These are phyloP conservation scores for Australoheros scitulus DNA, from an alignment of 2,113 vertebrate genomes.

Conservation along the genomic window DNA sequence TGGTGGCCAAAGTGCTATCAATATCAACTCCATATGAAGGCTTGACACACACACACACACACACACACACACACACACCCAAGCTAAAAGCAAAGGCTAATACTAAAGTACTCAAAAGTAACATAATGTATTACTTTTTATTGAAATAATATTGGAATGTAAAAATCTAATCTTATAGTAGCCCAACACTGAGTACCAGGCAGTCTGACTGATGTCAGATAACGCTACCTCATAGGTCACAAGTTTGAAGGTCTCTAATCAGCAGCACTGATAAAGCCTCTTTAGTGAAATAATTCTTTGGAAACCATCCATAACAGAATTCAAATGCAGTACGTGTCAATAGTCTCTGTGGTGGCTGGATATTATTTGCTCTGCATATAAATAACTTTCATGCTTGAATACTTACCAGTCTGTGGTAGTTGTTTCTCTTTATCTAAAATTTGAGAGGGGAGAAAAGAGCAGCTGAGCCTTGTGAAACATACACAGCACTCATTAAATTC, in stretches of 20 bases:
- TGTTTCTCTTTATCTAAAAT: slow-evolving; percentile 62
- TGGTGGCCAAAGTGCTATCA: not conserved
- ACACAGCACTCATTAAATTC: not conserved
- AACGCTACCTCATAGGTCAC: too few relatives aligned
- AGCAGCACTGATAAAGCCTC: not conserved
- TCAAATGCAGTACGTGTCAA: not conserved
- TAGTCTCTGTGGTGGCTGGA: not conserved
- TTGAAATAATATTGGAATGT: not conserved
- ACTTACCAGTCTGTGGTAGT: slow-evolving; percentile 65
- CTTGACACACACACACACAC: too few relatives aligned
- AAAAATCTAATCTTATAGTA: not conserved
- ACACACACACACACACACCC: too few relatives aligned
- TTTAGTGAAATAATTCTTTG: not conserved
- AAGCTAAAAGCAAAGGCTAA: too few relatives aligned
- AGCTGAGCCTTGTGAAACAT: not conserved
- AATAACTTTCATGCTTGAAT: not conserved
- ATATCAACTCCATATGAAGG: not conserved
- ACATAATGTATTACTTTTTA: not conserved
- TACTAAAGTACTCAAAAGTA: not conserved
- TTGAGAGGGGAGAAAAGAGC: not conserved
- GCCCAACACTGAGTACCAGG: not conserved
- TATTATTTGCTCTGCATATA: not conserved
- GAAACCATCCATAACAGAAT: not conserved
- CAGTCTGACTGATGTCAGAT: not conserved
- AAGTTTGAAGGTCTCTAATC: not conserved